Percentiles rank a stretch among this genome's conserved stretches.
phyloP scores from a whole-genome alignment of 53 echinoderm and acorn worm species.

The Luidia sarsii region DNA sequence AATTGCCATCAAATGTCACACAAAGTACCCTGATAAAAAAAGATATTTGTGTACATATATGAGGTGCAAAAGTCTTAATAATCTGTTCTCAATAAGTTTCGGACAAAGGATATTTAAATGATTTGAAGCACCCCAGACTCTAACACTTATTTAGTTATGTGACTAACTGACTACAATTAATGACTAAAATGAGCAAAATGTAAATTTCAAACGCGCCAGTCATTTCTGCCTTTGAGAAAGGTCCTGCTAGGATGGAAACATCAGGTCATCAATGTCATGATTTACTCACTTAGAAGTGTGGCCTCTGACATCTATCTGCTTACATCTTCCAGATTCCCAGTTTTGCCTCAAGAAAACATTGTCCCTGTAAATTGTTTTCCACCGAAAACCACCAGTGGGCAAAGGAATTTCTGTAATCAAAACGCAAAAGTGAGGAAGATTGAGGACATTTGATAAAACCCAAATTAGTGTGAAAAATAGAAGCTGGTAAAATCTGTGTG shows the following conservation, averaged over 20 bases:
- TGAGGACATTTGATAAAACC: too few relatives aligned
- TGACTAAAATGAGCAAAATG: not conserved
- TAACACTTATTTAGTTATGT: not conserved
- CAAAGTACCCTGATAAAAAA: conserved; percentile 75
- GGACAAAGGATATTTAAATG: too few relatives aligned
- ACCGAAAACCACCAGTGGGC: conserved; percentile 50
- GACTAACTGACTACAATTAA: too few relatives aligned
- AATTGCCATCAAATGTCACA: conserved; percentile 84
- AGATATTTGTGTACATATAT: not conserved
- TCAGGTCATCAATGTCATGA: not conserved
- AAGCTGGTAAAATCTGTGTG: too few relatives aligned
- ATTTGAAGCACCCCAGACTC: too few relatives aligned
- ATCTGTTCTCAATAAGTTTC: too few relatives aligned
- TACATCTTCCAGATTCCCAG: conserved; percentile 85
- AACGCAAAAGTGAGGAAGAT: too few relatives aligned
- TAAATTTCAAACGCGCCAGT: too few relatives aligned
- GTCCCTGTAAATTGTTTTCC: conserved; percentile 93
- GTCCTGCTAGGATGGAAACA: too few relatives aligned
- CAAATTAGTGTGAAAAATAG: too few relatives aligned
- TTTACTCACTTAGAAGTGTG: conserved; percentile 88
- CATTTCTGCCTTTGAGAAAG: too few relatives aligned
- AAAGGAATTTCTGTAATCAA: conserved; percentile 79
- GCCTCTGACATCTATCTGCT: conserved; percentile 85
- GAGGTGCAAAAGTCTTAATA: too few relatives aligned
- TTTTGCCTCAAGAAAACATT: conserved; percentile 83